Evolutionary conservation across 2,797 vertebrate genomes (phyloP), one percentile per base, ranked within the genome.

Genomic region (Phataginus tricuspis): DNA sequence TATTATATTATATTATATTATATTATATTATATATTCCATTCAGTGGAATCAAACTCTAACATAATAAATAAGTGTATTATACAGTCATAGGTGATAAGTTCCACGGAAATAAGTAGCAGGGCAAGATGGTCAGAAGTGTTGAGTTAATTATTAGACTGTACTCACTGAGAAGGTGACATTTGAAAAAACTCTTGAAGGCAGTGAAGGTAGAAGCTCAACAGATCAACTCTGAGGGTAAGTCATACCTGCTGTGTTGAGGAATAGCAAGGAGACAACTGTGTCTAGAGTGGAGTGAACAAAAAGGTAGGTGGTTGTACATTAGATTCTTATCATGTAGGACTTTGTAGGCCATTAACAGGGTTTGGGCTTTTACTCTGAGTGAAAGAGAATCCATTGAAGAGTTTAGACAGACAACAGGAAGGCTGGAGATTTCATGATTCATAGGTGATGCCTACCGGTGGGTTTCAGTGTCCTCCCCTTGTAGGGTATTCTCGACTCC

Each of bases 121-220:
- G 21, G 4, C 1, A 15, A 75, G 10, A 2, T 11, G 4, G 11
- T 27, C 13, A 37, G 1, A 53, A 42, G 7, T 27, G 4, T 5
- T 55, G 29, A 31, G 5, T 66, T n/a, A 34, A 69, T 86, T 88
- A 61, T 39, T 55, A 9, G 37, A 66, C 13, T 4, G 45, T 12
- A 45, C 45, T 71, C 45, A 64, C 19, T 37, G 77, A 79, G 18
- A 82, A 39, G 34, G 15, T 88, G 61, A 68, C 13, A 84, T 78
- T 77, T 51, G n/a, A 64, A 74, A 27, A 74, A 29, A 49, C 39
- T 78, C 64, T 51, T 53, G 34, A 86, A 82, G 37, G n/a, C 78
- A 78, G 7, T n/a, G 27, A 85, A 55, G 9, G 29, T 14, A 27
- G 10, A 14, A 72, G 10, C 7, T 83, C 37, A 16, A 85, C 15